Evolutionary conservation across 1,140 invertebrate genomes (phyloP), one percentile per base, ranked within the genome.

Genomic region (Dinoponera quadriceps): DNA sequence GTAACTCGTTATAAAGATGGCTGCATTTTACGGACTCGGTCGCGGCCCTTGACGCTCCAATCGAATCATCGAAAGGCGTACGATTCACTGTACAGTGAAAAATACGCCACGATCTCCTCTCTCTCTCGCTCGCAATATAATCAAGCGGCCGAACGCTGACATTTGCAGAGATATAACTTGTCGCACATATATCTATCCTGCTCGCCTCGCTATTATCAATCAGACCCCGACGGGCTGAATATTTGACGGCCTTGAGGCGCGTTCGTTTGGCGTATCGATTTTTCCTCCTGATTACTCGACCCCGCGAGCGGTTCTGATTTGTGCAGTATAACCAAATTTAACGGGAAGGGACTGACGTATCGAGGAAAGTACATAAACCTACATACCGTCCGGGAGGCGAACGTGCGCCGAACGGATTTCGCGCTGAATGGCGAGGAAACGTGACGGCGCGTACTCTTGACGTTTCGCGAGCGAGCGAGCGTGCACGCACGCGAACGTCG

Each of bases 291-390:
- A 78, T 78, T 69, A 25, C 49, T 55, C 18, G 22, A 29, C 18
- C 18, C 49, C 13, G 38, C 7, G 49, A 51, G 13, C 49, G 11
- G 20, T 33, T 68, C 69, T 22, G 44, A 78, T 78, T 78, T 57
- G n/a, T n/a, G 44, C 27, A 20, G 29, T n/a, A 55, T 78, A 78
- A 78, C 69, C 68, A 44, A 69, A 78, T 78, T 69, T 78, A 68
- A 69, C 16, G 22, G 38, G 11, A 11, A 9, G 3, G 72, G 11
- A 49, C n/a, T 3, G 16, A n/a, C 18, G 16, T 62, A 62, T 29
- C 3, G 59, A 51, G 27, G 9, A 22, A 14, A 75, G 4, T 75
- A 75, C 22, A 29, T 74, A 74, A 51, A 65, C 13, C 44, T 48
- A 29, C 29, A 59, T 59, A 38, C 20, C n/a, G 54, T 11, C 38